Evolutionary conservation across 1,140 invertebrate genomes (phyloP), one percentile per base, ranked within the genome.

Genomic region (Anthonomus grandis): DNA sequence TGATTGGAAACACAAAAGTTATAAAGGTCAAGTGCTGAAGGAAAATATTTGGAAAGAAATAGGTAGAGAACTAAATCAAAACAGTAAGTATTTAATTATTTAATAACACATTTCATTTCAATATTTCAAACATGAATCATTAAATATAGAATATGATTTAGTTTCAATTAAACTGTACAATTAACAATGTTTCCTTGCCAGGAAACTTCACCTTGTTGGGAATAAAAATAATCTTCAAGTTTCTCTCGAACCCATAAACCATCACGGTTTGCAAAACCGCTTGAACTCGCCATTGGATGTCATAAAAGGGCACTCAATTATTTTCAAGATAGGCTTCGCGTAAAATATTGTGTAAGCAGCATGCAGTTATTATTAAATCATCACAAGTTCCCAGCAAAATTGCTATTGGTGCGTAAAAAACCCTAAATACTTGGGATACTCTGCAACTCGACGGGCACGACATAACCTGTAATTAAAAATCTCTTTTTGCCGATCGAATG

Each of bases 381-480:
- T 42, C 31, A 27, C 21, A 27, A 25, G 50, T 59, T 38, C 46
- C 50, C 45, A 42, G 45, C 23, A 19, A 31, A 21, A 56, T 23
- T 24, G 22, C 46, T 17, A 56, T 60, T 12, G 59, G 46, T 22
- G 52, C 45, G 23, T 60, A 56, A 57, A 50, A 60, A 10, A 58
- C 37, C 34, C 56, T 31, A 31, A 58, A 58, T 37, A 39, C 25
- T 31, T 31, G 6, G 27, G n/a, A 31, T 31, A 8, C 27, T 31
- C 27, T 8, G n/a, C 52, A 8, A 60, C 58, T 54, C 41, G 22
- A 10, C 57, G 17, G 12, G 58, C 52, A 44, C 52, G n/a, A 41
- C 42, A 56, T 10, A 60, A 38, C 13, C 52, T 23, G 37, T 60
- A 60, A 38, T 60, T 60, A 5, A 60, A 60, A 46, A 60, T 56